Evolutionary conservation across 2,888 invertebrate species (phyloP).

Genomic region (Epicampocera succincta): DNA sequence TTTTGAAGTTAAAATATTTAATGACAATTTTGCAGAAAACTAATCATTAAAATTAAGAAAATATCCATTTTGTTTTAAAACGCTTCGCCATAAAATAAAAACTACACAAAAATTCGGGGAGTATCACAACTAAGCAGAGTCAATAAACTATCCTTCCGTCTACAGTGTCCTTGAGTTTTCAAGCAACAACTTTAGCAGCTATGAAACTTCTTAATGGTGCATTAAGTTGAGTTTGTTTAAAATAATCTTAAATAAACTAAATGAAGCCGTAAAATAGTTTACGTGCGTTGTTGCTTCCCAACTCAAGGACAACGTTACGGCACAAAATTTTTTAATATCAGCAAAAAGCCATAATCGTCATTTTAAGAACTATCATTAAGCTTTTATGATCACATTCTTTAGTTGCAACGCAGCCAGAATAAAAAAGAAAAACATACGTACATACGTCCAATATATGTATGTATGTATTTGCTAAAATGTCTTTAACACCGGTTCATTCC

Average conservation of each 20-base stretch:
- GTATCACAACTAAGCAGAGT: background rate
- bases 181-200: background rate
- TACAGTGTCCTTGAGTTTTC: conserved; percentile 3
- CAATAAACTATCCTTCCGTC: background rate
- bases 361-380: conserved; percentile 17
- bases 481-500: background rate
- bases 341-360: conserved; percentile 1
- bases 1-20: too few species aligned
- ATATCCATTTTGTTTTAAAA: too few species aligned
- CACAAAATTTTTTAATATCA: conserved; percentile 1
- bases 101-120: too few species aligned
- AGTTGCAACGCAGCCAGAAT: background rate
- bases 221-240: conserved; percentile 14
- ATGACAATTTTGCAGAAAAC: too few species aligned
- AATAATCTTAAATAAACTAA: conserved; percentile 15
- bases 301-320: conserved; percentile 20
- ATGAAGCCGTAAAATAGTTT: conserved; percentile 10
- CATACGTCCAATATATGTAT: too few species aligned
- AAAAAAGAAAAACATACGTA: background rate
- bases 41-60: too few species aligned
- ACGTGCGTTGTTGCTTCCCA: background rate
- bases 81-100: too few species aligned
- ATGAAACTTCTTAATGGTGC: conserved; percentile 5
- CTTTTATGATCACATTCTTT: conserved; percentile 8
- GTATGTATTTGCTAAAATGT: background rate